A percentile compares a stretch with the other conserved stretches of the same genome.
These are phyloP conservation scores for Callipepla californica DNA, from an alignment of 2,113 vertebrate genomes.

Conservation along the genomic window DNA sequence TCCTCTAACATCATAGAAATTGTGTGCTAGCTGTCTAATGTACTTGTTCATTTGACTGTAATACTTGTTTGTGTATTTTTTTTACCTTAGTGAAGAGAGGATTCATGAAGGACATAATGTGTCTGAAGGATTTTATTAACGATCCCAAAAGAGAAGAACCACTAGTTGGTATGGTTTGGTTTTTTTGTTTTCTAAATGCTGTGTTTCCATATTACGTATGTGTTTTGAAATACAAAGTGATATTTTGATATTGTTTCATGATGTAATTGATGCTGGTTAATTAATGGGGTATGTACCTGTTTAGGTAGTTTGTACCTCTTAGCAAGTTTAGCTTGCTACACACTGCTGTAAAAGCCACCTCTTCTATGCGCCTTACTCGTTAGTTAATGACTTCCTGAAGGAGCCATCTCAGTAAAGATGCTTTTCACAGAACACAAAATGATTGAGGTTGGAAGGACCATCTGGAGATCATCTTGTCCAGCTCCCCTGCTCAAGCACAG, in stretches of 20 bases:
- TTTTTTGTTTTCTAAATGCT: not conserved
- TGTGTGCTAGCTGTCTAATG: not conserved
- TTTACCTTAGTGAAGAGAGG: conserved; percentile 35
- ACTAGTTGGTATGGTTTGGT: conserved; percentile 44
- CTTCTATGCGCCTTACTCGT: not conserved
- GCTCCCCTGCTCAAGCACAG: no score
- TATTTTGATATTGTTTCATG: not conserved
- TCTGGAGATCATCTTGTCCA: not conserved
- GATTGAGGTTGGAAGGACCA: not conserved
- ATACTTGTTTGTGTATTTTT: not conserved
- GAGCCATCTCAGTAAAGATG: not conserved
- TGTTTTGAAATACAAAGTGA: not conserved
- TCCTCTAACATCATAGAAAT: not conserved
- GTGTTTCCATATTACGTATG: not conserved
- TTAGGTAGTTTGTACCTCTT: not conserved
- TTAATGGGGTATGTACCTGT: not conserved
- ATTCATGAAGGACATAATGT: conserved; percentile 1
- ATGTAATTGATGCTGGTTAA: not conserved
- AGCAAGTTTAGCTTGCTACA: not conserved
- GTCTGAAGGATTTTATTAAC: conserved; percentile 66
- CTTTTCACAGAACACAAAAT: not conserved
- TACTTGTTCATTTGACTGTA: not conserved
- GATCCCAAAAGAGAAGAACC: conserved; percentile 71
- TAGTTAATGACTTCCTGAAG: not conserved
- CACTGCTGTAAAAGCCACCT: not conserved